Base-by-base conservation (phyloP, 2,888 invertebrate genomes). In the Cerastoderma edule region DNA sequence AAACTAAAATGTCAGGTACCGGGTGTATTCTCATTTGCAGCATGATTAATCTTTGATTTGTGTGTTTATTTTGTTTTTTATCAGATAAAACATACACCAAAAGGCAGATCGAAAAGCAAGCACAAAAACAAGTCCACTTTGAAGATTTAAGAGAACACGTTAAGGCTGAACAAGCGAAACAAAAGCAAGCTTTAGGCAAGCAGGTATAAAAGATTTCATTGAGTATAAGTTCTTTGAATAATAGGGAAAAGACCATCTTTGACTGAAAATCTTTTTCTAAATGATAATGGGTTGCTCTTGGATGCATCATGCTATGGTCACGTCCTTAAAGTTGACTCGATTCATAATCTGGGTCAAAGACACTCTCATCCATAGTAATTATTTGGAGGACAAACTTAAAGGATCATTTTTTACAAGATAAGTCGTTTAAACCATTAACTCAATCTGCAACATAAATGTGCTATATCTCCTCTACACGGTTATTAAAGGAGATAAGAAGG, bases 21-120 rank as follows among this genome's bases (percentile, higher is more conserved):
- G 2, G 46, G n/a, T 2, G n/a, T n/a, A 46, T 66, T 73, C 54
- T 27, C 30, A 67, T 74, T 56, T 68, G 72, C 65, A 78, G 57
- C n/a, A 54, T 54, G 3, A 24, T 2, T 22, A 2, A 8, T 46
- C 19, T 46, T 46, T 19, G 2, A 46, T 16, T 13, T 53, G 2
- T 27, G 1, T 22, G 32, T 57, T n/a, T 30, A 77, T 73, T 70
- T 89, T 91, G n/a, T n/a, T n/a, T n/a, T n/a, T n/a, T n/a, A n/a
- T 56, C 88, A 95, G 95, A 95, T 93, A 93, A 93, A 71, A 96
- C 96, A 8, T 97, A 94, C 89, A 96, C 96, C 90, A 95, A 93
- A 83, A 94, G 95, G 5, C 95, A 95, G 93, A 96, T 96, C 6
- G 74, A 84, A 22, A 83, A 86, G 65, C 77, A 74, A 50, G 83